These are phyloP conservation scores for Cercocebus atys DNA, from an alignment of 2,113 vertebrate species.

Conservation along the genomic window DNA sequence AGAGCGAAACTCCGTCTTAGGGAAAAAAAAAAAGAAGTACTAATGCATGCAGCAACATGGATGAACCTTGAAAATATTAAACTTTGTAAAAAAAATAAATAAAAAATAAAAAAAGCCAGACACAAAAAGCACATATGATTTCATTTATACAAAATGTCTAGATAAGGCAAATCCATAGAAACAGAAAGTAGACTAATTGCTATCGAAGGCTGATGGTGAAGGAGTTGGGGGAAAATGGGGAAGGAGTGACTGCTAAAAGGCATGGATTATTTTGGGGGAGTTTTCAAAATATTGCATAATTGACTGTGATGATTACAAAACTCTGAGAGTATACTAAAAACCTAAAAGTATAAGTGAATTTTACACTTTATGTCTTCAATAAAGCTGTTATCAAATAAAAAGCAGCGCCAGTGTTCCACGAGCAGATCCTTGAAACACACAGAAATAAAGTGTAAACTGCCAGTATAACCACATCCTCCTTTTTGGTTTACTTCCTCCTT, in stretches of 20 bases:
- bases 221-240: not conserved
- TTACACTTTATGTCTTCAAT: not conserved
- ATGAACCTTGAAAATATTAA: not conserved
- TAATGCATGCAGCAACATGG: not conserved
- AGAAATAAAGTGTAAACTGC: slow-evolving; percentile 9
- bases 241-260: not conserved
- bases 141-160: not conserved
- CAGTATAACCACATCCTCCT: not conserved
- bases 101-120: not conserved
- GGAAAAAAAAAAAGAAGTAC: not conserved
- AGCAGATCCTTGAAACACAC: not conserved
- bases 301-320: not conserved
- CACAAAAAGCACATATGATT: not conserved
- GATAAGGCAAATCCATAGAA: not conserved
- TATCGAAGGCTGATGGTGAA: not conserved
- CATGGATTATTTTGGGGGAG: not conserved
- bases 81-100: not conserved
- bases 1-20: too few relatives aligned
- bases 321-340: not conserved
- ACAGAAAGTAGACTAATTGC: not conserved
- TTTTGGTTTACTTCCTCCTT: not conserved
- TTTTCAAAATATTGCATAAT: not conserved
- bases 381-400: not conserved
- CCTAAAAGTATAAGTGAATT: not conserved
- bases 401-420: not conserved